Evolutionary conservation across 1,140 invertebrate species (phyloP).

Genomic region (Hesperophylax magnus): DNA sequence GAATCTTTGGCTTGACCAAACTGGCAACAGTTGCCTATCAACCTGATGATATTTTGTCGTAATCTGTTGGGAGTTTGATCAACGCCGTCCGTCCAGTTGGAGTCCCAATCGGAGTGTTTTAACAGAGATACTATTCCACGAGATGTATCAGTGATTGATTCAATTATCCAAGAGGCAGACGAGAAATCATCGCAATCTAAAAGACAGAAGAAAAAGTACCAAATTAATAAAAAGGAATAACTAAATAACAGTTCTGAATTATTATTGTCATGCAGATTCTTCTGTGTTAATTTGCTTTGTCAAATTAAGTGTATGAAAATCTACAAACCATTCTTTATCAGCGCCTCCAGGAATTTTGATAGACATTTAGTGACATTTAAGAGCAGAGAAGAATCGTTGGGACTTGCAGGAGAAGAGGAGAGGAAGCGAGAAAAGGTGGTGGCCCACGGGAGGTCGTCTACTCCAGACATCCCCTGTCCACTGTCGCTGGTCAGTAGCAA

Average conservation of each 20-base stretch:
- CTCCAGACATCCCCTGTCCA: constrained; percentile 60
- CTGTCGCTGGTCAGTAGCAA: constrained; percentile 34
- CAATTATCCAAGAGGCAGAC: constrained; percentile 45
- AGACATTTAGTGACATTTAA: constrained; percentile 73
- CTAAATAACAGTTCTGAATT: neutral
- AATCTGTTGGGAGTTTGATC: constrained; percentile 31
- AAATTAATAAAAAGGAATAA: neutral
- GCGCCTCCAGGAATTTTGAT: constrained; percentile 58
- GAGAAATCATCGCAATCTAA: constrained; percentile 16
- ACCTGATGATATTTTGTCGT: constrained; percentile 19
- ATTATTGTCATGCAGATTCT: too few species aligned
- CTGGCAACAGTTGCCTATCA: constrained; percentile 43
- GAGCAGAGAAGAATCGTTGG: constrained; percentile 73
- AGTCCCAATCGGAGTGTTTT: constrained; percentile 42
- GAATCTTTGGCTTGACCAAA: neutral
- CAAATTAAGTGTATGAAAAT: neutral
- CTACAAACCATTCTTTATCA: constrained; percentile 32
- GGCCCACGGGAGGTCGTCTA: constrained; percentile 73
- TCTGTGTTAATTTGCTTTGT: neutral
- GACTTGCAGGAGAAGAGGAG: constrained; percentile 71
- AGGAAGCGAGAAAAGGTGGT: constrained; percentile 73
- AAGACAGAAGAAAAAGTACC: constrained; percentile 1
- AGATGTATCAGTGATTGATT: constrained; percentile 44
- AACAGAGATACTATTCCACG: constrained; percentile 43
- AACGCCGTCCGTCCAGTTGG: constrained; percentile 19